Conservation (phyloP, 2,113 vertebrate genomes). For the Ameiurus melas region DNA sequence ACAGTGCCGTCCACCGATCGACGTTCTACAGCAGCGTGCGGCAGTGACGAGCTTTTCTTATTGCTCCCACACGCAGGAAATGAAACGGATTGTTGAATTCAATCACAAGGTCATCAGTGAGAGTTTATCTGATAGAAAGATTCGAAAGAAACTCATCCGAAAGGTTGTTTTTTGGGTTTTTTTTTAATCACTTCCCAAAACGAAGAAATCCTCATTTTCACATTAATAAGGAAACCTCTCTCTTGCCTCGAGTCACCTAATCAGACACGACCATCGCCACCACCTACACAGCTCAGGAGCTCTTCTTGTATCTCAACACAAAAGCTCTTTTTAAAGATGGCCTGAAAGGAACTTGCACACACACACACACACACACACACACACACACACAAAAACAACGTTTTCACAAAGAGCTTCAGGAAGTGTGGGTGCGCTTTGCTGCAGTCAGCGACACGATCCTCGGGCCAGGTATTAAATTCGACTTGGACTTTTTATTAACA, state of each 20-base stretch:
- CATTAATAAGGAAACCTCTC: slow-evolving; percentile 60
- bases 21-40: no score
- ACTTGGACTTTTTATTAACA: slow-evolving; percentile 14
- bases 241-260: slow-evolving; percentile 65
- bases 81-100: neutral
- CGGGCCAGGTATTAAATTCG: slow-evolving; percentile 14
- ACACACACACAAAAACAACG: slow-evolving; percentile 50
- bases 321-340: slow-evolving; percentile 56
- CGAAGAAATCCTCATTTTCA: slow-evolving; percentile 58
- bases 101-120: neutral
- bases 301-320: slow-evolving; percentile 62
- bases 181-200: neutral
- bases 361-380: no score
- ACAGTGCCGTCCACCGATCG: no score
- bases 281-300: slow-evolving; percentile 61
- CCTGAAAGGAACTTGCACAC: slow-evolving; percentile 61
- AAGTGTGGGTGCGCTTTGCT: slow-evolving; percentile 66
- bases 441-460: neutral
- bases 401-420: slow-evolving; percentile 63
- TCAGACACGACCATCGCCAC: slow-evolving; percentile 64
- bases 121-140: neutral
- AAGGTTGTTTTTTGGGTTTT: neutral
- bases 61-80: neutral
- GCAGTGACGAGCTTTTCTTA: neutral
- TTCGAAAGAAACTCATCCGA: neutral